Base-by-base conservation (phyloP, 1,140 invertebrate genomes). In the Calephelis virginiensis region DNA sequence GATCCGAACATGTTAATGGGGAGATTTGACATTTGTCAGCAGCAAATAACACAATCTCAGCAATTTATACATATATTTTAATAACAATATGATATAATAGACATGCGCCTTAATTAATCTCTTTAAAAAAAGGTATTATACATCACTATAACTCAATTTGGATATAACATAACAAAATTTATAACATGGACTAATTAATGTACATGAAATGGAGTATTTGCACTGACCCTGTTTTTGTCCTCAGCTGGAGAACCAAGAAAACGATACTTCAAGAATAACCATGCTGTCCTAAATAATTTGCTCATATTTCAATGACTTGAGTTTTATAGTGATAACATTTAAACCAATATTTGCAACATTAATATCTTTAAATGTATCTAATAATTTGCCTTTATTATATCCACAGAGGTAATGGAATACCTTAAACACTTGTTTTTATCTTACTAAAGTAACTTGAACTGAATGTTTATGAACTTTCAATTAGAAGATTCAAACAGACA, bases 41-140 rank as follows among this genome's bases (percentile, higher is more conserved):
- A 38, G 14, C 61, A 49, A 50, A 38, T 43, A 49, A 71, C 68
- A 69, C 50, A n/a, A 63, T 43, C 49, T 78, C 67, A 81, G 80
- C 85, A 85, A 86, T 87, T 89, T 89, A 89, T 89, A 87, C 83
- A 89, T 88, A 89, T 85, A 89, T 89, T 86, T 89, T 88, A 89
- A 85, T 89, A 89, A 90, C 85, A 90, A 90, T 88, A 88, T 88
- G 76, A 87, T 90, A 90, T 88, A 88, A 88, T 86, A 81, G 81
- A 86, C 84, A 89, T 86, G 83, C 84, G 74, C 76, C 81, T 85
- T 86, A 85, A 85, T 85, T 86, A 84, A 85, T 81, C 79, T 83
- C 82, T 76, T 79, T 82, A 81, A 67, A 83, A 82, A 80, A 81
- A 82, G 80, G 75, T 66, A 75, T 77, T 76, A 81, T 82, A 85